A percentile compares a stretch with the other conserved stretches of the same genome.
Conservation (phyloP, 2,797 vertebrate genomes). For the Ctenosaura bakeri region DNA sequence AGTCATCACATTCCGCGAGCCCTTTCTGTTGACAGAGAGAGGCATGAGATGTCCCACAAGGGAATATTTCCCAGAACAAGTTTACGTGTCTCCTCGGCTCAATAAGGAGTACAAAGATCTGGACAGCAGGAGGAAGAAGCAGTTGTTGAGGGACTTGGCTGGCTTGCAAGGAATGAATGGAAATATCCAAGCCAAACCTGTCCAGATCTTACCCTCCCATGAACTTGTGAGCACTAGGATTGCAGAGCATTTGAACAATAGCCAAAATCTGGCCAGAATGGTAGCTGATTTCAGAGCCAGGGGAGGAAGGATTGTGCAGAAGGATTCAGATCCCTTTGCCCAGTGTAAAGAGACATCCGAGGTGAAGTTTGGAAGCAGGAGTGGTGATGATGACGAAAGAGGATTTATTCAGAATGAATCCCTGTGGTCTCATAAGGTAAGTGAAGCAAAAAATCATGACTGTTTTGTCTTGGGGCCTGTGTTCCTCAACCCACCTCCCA, state of each 20-base stretch:
- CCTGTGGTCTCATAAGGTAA: slow-evolving; percentile 91
- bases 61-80: slow-evolving; percentile 95
- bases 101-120: slow-evolving; percentile 94
- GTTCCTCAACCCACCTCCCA: no score
- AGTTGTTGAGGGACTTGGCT: slow-evolving; percentile 89
- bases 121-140: slow-evolving; percentile 92
- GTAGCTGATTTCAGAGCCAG: slow-evolving; percentile 94
- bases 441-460: slow-evolving; percentile 23
- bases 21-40: slow-evolving; percentile 89
- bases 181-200: slow-evolving; percentile 75
- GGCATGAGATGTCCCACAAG: slow-evolving; percentile 94
- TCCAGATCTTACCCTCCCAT: slow-evolving; percentile 90
- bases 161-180: slow-evolving; percentile 86
- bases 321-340: slow-evolving; percentile 86
- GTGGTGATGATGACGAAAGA: slow-evolving; percentile 90
- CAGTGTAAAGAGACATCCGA: slow-evolving; percentile 75
- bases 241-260: slow-evolving; percentile 86
- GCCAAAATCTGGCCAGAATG: slow-evolving; percentile 90
- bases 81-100: slow-evolving; percentile 93
- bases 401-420: slow-evolving; percentile 82
- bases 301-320: slow-evolving; percentile 92
- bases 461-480: not conserved
- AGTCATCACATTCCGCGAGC: slow-evolving; percentile 92
- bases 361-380: slow-evolving; percentile 80
- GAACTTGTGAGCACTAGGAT: slow-evolving; percentile 90